Evolutionary conservation across 2,797 vertebrate genomes (phyloP).

Genomic region (Yasuhikotakia modesta): DNA sequence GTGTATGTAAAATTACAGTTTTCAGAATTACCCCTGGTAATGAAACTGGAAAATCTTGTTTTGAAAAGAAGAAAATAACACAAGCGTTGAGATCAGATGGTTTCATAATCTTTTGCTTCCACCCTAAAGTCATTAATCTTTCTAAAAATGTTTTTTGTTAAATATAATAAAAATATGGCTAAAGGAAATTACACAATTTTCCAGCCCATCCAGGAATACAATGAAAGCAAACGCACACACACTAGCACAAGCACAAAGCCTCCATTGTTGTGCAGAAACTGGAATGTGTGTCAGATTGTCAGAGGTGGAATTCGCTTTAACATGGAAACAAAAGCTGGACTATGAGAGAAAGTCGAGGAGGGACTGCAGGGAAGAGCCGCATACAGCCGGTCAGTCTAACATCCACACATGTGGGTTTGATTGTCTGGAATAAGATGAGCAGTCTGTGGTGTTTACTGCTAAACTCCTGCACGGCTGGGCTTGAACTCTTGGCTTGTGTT

Average conservation of each 20-base stretch:
- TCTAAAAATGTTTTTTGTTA: background rate
- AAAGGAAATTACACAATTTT: conserved; percentile 68
- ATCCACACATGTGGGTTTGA: conserved; percentile 50
- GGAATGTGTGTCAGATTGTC: conserved; percentile 72
- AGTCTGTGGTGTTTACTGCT: conserved; percentile 17
- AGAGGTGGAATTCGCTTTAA: conserved; percentile 74
- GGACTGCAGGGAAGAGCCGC: conserved; percentile 33
- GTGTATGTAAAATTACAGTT: no score
- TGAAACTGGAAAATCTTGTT: background rate
- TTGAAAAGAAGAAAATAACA: background rate
- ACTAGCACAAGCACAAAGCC: conserved; percentile 62
- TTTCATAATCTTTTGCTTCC: background rate
- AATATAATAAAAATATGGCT: conserved; percentile 26
- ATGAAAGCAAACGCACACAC: conserved; percentile 73
- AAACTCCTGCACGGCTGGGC: conserved; percentile 18
- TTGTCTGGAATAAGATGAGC: conserved; percentile 31
- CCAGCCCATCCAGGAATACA: conserved; percentile 66
- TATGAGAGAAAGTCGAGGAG: conserved; percentile 58
- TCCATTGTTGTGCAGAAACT: conserved; percentile 69
- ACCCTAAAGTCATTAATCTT: background rate
- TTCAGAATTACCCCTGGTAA: no score
- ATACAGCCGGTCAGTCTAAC: conserved; percentile 32
- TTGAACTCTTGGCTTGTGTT: background rate
- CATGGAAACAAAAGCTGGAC: conserved; percentile 73
- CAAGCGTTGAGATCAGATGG: background rate